Evolutionary conservation across 2,888 invertebrate species (phyloP).

Genomic region (Tetheella fluctuosa): DNA sequence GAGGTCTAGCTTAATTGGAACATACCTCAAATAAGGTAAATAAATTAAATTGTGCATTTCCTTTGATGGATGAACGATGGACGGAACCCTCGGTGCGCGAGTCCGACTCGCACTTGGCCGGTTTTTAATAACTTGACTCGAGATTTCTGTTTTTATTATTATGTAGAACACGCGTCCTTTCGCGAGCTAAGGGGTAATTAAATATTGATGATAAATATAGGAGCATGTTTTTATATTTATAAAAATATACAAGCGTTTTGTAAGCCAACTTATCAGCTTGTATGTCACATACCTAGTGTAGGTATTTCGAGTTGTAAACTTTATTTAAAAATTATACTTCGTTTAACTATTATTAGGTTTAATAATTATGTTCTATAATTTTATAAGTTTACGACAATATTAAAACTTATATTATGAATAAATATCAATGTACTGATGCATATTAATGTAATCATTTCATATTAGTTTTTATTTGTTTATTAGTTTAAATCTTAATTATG

Average conservation of each 20-base stretch:
- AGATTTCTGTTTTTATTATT: too few species aligned
- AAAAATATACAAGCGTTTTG: not conserved
- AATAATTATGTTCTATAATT: not conserved
- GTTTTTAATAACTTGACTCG: too few species aligned
- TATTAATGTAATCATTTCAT: not conserved
- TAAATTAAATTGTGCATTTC: too few species aligned
- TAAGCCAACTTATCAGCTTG: not conserved
- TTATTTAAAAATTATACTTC: not conserved
- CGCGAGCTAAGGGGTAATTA: too few species aligned
- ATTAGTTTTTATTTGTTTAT: not conserved
- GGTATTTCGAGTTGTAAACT: not conserved
- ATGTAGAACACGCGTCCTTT: too few species aligned
- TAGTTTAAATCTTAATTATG: not conserved
- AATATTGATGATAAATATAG: too few species aligned
- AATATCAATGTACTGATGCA: not conserved
- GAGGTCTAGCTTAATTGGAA: too few species aligned
- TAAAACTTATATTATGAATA: not conserved
- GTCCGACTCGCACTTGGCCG: too few species aligned
- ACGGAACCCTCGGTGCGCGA: too few species aligned
- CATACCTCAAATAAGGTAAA: too few species aligned
- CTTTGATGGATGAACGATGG: too few species aligned
- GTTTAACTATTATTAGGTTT: not conserved
- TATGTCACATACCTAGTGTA: not conserved
- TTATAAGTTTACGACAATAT: slow-evolving; percentile 2
- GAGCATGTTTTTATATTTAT: not conserved